Evolutionary conservation across 2,797 vertebrate species (phyloP).

Genomic region (Lemur catta): DNA sequence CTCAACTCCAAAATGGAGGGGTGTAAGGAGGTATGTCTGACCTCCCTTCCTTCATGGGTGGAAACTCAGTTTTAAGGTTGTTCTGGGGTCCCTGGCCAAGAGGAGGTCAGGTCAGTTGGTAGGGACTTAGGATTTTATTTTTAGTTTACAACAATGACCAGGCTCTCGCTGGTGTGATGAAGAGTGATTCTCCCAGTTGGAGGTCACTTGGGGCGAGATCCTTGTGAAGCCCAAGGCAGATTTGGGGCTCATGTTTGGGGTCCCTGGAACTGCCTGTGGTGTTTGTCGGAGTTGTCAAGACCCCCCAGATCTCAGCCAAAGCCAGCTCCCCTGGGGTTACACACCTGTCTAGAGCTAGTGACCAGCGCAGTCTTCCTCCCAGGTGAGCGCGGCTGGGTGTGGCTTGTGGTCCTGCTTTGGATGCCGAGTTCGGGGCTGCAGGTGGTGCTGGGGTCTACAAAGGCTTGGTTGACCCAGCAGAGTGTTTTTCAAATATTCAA

Average conservation of each 20-base stretch:
- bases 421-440: not conserved
- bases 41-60: too few species aligned
- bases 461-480: not conserved
- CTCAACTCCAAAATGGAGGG: too few species aligned
- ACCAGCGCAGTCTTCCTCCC: not conserved
- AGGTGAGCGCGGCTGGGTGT: too few species aligned
- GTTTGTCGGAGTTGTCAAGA: not conserved
- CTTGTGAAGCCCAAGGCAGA: not conserved
- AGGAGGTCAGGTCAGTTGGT: too few species aligned
- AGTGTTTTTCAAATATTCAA: not conserved
- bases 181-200: not conserved
- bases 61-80: too few species aligned
- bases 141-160: not conserved
- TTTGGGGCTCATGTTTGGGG: not conserved
- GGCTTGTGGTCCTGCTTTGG: not conserved
- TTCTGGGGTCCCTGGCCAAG: too few species aligned
- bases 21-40: too few species aligned
- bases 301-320: not conserved
- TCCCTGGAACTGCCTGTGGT: not conserved
- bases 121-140: too few species aligned
- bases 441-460: not conserved
- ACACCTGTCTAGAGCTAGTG: not conserved
- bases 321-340: not conserved
- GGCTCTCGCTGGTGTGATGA: not conserved
- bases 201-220: not conserved